Evolutionary conservation across 2,888 invertebrate species (phyloP), one percentile per base, ranked within the genome.

Genomic region (Lasioglossum lativentre): DNA sequence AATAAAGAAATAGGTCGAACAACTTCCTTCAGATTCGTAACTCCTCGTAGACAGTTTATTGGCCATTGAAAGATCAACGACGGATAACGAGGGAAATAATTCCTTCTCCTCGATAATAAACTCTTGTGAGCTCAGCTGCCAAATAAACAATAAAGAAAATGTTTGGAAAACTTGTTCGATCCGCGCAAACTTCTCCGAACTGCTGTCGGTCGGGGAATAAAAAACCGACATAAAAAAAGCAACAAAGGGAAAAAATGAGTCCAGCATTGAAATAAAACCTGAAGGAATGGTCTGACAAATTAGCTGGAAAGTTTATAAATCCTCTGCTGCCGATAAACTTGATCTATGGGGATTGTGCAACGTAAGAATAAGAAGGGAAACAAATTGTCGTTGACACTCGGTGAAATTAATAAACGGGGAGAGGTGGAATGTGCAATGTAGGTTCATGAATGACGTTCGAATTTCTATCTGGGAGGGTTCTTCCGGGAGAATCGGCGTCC

Each of bases 401-500:
- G 23, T 23, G 27, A n/a, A 59, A 59, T 59, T 59, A 59, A 59
- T 59, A 59, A 59, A 14, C 4, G 12, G 27, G 14, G 14, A 27
- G 27, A 5, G 27, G 19, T 19, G 30, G 14, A 66, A 66, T 34
- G 19, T n/a, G 30, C 30, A 30, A 66, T 19, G 66, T 19, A 34
- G 34, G 59, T 4, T 27, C n/a, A 23, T 34, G 34, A 45, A n/a
- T 47, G 40, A 34, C 47, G 52, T n/a, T 72, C 34, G 34, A 19
- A 80, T 52, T 78, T 78, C 52, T 52, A 42, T 77, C 38, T n/a
- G 14, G 19, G 10, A 34, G 27, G 63, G 63, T 47, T 71, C 74
- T 63, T 75, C 42, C 77, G 27, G 52, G 19, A 52, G 70, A 66
- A 78, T 52, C 40, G 42, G 42, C n/a, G 80, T 71, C 47, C 71